Evolutionary conservation across 2,797 vertebrate genomes (phyloP).

Genomic region (Acrocephalus scirpaceus): DNA sequence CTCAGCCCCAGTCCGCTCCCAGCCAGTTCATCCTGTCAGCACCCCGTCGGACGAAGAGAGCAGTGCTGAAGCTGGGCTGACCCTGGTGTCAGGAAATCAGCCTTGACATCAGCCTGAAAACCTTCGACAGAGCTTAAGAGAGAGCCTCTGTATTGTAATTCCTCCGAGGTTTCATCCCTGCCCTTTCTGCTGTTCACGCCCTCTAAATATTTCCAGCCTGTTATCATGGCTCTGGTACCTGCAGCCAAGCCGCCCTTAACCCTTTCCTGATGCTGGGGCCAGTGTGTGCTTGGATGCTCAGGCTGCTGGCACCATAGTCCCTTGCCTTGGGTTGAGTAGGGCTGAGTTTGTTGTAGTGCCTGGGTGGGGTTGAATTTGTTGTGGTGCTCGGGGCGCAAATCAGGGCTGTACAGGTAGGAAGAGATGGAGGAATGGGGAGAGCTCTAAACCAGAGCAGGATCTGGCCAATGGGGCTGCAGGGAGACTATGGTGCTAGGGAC

Average conservation of each 20-base stretch:
- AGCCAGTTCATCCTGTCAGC: background rate
- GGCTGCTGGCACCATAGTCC: background rate
- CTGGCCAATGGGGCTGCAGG: fast-evolving
- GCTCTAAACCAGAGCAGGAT: background rate
- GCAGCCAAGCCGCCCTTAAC: slow-evolving; percentile 51
- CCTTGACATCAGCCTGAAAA: slow-evolving; percentile 48
- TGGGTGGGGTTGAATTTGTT: background rate
- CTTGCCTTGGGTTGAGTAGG: background rate
- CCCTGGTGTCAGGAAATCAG: slow-evolving; percentile 14
- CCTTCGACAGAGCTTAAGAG: background rate
- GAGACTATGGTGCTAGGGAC: background rate
- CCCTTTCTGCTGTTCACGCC: slow-evolving; percentile 48
- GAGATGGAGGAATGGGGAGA: background rate
- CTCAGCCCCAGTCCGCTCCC: background rate
- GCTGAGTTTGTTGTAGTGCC: background rate
- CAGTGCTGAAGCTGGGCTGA: background rate
- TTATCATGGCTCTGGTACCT: slow-evolving; percentile 65
- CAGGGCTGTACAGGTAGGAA: background rate
- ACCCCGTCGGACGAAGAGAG: background rate
- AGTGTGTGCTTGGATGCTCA: fast-evolving
- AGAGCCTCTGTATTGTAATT: slow-evolving; percentile 31
- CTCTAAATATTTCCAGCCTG: slow-evolving; percentile 67
- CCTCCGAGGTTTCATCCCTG: slow-evolving; percentile 46
- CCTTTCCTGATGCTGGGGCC: slow-evolving; percentile 14
- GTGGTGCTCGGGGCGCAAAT: background rate